A percentile compares a stretch with the other conserved stretches of the same genome.
Conservation (phyloP, 2,888 invertebrate species). For the Endomychus coccineus region DNA sequence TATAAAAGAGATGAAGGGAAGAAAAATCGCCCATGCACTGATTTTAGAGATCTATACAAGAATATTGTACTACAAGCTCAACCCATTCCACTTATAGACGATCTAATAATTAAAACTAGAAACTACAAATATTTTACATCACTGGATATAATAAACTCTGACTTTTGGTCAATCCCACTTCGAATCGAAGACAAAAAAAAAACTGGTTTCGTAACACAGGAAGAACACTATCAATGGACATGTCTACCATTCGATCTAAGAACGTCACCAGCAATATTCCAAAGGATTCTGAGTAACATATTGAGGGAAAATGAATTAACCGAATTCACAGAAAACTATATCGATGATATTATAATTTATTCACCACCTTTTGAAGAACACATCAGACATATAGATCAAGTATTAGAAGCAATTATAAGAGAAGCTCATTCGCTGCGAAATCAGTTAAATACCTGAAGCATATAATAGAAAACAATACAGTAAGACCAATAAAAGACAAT, state of each 20-base stretch:
- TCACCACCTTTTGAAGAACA: no score
- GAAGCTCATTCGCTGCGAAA: constrained; percentile 11
- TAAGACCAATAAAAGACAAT: constrained; percentile 14
- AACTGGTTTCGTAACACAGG: constrained; percentile 25
- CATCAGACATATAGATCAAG: constrained; percentile 14
- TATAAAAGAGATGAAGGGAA: no score
- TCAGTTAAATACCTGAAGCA: constrained; percentile 16
- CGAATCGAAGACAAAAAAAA: constrained; percentile 31
- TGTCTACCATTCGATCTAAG: constrained; percentile 23
- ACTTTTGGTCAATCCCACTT: constrained; percentile 36
- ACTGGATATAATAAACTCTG: constrained; percentile 35
- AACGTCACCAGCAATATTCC: constrained; percentile 22
- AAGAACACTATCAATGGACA: constrained; percentile 23
- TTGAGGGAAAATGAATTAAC: constrained; percentile 19
- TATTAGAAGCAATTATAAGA: constrained; percentile 10
- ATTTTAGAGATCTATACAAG: constrained; percentile 16
- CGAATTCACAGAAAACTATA: no score
- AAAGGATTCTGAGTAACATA: constrained; percentile 19
- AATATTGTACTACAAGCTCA: constrained; percentile 30
- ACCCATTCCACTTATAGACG: constrained; percentile 32
- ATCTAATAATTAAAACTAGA: constrained; percentile 29
- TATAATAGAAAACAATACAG: constrained; percentile 12
- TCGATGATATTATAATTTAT: no score
- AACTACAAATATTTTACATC: constrained; percentile 32
- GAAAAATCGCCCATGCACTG: constrained; percentile 8